Conservation (phyloP, 2,888 invertebrate species). For the Thereva unica region DNA sequence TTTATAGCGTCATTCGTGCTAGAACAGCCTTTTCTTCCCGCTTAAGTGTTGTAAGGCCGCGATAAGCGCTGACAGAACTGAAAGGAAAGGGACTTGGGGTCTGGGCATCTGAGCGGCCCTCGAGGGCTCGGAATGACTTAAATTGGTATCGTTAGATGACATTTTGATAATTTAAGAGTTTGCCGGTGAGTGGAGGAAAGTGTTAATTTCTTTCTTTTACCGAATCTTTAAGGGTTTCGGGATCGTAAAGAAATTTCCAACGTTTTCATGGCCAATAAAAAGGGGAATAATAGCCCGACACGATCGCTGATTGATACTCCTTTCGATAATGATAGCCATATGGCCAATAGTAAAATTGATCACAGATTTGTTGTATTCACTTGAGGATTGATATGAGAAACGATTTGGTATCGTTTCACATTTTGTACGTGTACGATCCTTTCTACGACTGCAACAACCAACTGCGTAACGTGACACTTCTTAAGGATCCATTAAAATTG, state of each 20-base stretch:
- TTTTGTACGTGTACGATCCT: too few relatives aligned
- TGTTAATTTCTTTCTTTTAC: slow-evolving; percentile 30
- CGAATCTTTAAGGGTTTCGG: too few relatives aligned
- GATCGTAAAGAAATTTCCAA: too few relatives aligned
- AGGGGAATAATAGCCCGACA: too few relatives aligned
- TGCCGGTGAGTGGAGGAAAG: slow-evolving; percentile 29
- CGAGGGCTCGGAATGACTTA: slow-evolving; percentile 7
- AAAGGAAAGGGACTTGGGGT: slow-evolving; percentile 6
- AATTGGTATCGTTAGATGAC: slow-evolving; percentile 25
- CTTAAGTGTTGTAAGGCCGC: slow-evolving; percentile 25
- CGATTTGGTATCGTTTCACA: too few relatives aligned
- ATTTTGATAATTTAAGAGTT: slow-evolving; percentile 26
- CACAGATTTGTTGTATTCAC: too few relatives aligned
- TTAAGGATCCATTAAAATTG: slow-evolving; percentile 12
- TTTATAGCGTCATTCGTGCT: slow-evolving; percentile 34
- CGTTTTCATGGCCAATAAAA: too few relatives aligned
- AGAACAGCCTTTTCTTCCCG: slow-evolving; percentile 19
- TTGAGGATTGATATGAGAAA: too few relatives aligned
- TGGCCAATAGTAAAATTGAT: too few relatives aligned
- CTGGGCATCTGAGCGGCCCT: background rate
- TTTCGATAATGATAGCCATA: too few relatives aligned
- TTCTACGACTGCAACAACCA: background rate
- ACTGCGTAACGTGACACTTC: slow-evolving; percentile 23
- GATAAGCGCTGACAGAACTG: slow-evolving; percentile 25
- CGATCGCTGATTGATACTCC: too few relatives aligned